Conservation (phyloP, 1,140 invertebrate genomes). For the Monochamus saltuarius region DNA sequence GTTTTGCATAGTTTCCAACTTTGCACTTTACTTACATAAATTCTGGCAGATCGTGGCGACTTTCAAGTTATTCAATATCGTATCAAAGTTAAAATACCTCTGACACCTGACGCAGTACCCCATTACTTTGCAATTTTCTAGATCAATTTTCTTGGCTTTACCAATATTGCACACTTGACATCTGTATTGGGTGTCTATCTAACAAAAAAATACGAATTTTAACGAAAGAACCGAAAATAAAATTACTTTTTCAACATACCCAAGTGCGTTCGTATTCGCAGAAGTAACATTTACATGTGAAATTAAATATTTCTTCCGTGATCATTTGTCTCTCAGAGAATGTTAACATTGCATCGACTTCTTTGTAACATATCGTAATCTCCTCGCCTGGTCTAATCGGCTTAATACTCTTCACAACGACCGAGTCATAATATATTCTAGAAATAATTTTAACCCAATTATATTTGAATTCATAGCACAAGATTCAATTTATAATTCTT, state of each 20-base stretch:
- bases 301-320: constrained; percentile 16
- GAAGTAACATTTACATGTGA: constrained; percentile 18
- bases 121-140: not conserved
- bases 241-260: constrained; percentile 6
- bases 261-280: constrained; percentile 12
- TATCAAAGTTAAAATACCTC: not conserved
- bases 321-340: constrained; percentile 11
- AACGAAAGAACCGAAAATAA: not conserved
- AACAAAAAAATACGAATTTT: not conserved
- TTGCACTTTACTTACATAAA: constrained; percentile 4
- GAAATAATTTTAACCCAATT: constrained; percentile 9
- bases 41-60: not conserved
- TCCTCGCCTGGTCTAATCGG: constrained; percentile 22
- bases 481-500: not conserved
- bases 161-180: not conserved
- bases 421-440: constrained; percentile 10
- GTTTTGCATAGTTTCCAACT: too few species aligned
- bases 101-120: constrained; percentile 2
- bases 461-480: not conserved
- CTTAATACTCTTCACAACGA: constrained; percentile 21
- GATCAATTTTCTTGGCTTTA: not conserved
- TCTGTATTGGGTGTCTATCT: constrained; percentile 6
- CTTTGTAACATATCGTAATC: constrained; percentile 25
- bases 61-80: not conserved
- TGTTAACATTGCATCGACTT: constrained; percentile 19